Percentiles rank a stretch among this genome's conserved stretches.
phyloP scores from a whole-genome alignment of 2,888 invertebrate genomes.

The Arctia plantaginis region DNA sequence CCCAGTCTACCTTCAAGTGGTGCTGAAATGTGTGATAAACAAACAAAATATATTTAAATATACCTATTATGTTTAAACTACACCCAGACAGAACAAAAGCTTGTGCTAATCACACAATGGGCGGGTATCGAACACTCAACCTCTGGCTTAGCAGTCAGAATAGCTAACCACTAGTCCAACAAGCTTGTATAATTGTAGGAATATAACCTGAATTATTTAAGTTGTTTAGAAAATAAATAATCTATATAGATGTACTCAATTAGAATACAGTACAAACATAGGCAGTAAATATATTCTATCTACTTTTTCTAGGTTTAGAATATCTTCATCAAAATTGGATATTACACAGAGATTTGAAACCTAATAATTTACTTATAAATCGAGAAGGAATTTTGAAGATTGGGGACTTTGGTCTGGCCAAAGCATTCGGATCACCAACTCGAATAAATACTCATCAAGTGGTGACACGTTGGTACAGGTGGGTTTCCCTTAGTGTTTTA shows the following conservation, averaged over 20 bases:
- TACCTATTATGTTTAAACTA: too few relatives aligned
- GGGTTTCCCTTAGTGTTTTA: slow-evolving; percentile 47
- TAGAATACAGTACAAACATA: too few relatives aligned
- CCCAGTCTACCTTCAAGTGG: too few relatives aligned
- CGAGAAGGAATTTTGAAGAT: slow-evolving; percentile 97
- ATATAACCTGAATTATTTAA: neutral
- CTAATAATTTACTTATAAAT: slow-evolving; percentile 98
- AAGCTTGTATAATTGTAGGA: neutral
- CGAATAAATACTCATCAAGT: slow-evolving; percentile 99
- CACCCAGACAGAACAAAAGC: too few relatives aligned
- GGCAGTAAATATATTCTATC: neutral
- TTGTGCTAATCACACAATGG: too few relatives aligned
- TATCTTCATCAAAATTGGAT: slow-evolving; percentile 98
- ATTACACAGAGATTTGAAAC: slow-evolving; percentile 98
- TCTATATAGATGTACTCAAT: too few relatives aligned
- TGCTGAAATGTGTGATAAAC: too few relatives aligned
- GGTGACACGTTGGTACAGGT: slow-evolving; percentile 97
- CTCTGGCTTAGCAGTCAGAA: too few relatives aligned
- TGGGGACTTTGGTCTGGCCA: slow-evolving; percentile 99
- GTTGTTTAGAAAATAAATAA: too few relatives aligned
- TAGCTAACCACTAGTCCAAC: too few relatives aligned
- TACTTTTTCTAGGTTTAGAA: slow-evolving; percentile 89
- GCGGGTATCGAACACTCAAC: too few relatives aligned
- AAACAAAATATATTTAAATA: too few relatives aligned
- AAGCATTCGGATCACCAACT: slow-evolving; percentile 98